Evolutionary conservation across 2,888 invertebrate genomes (phyloP).

Genomic region (Linnaemya vulpina): DNA sequence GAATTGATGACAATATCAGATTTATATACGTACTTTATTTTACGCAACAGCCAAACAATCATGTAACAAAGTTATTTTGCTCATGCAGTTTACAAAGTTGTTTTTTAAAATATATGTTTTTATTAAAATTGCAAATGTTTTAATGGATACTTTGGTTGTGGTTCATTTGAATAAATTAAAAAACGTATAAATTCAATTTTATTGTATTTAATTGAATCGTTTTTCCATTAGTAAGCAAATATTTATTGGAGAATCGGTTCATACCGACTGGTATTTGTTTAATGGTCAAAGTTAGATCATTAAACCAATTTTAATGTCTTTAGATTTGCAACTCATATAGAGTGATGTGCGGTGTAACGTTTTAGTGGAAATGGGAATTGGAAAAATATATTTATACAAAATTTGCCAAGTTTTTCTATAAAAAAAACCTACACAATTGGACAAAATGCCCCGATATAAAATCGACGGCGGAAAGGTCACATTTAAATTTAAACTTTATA

Average conservation of each 20-base stretch:
- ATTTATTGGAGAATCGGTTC: constrained; percentile 21
- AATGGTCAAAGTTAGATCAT: constrained; percentile 65
- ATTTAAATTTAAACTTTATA: too few relatives aligned
- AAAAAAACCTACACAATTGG: not conserved
- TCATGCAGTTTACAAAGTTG: constrained; percentile 6
- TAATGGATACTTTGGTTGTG: constrained; percentile 59
- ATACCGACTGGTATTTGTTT: constrained; percentile 29
- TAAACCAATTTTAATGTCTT: constrained; percentile 54
- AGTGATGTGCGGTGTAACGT: not conserved
- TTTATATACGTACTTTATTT: constrained; percentile 13
- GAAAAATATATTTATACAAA: not conserved
- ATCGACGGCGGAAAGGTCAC: too few relatives aligned
- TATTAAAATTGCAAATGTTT: constrained; percentile 58
- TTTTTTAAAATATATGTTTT: constrained; percentile 34
- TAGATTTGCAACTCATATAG: constrained; percentile 16
- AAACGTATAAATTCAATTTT: constrained; percentile 22
- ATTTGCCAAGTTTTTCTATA: too few relatives aligned
- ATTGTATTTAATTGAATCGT: constrained; percentile 51
- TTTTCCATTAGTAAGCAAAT: constrained; percentile 40
- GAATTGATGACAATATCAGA: constrained; percentile 65
- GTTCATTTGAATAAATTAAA: constrained; percentile 55
- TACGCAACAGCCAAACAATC: not conserved
- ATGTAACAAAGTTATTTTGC: not conserved
- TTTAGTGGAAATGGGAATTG: constrained; percentile 24
- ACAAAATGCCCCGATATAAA: not conserved